A percentile compares a stretch with the other conserved stretches of the same genome.
These are phyloP conservation scores for Strigops habroptila DNA, from an alignment of 2,113 vertebrate genomes.

Conservation along the genomic window DNA sequence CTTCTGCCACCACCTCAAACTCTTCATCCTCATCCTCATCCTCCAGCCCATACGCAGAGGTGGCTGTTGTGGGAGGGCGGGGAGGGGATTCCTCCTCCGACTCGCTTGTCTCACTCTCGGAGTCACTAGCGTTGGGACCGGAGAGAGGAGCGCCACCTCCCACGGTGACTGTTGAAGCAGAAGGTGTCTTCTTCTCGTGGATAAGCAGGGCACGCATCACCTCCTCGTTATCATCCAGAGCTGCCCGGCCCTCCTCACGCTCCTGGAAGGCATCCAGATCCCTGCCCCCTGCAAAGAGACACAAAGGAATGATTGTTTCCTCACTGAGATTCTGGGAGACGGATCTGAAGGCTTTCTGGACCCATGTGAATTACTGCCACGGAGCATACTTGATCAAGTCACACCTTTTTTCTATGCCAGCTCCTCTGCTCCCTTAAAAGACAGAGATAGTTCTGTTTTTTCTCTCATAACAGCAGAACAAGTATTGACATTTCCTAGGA, in stretches of 20 bases:
- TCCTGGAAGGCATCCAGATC: slow-evolving; percentile 75
- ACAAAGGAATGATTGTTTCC: neutral
- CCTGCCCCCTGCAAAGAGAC: slow-evolving; percentile 66
- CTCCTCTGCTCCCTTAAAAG: neutral
- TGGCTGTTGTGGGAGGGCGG: neutral
- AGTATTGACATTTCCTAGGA: neutral
- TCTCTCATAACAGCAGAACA: neutral
- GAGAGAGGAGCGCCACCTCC: slow-evolving; percentile 64
- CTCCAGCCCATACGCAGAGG: slow-evolving; percentile 50
- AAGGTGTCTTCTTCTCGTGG: slow-evolving; percentile 88
- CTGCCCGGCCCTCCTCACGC: slow-evolving; percentile 63
- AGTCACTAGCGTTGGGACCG: slow-evolving; percentile 83
- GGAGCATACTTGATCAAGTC: neutral
- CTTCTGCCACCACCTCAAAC: slow-evolving; percentile 90
- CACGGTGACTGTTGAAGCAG: slow-evolving; percentile 40
- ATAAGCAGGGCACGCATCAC: slow-evolving; percentile 97
- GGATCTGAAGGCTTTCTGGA: neutral
- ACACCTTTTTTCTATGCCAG: neutral
- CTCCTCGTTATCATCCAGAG: slow-evolving; percentile 90
- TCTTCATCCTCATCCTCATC: slow-evolving; percentile 90
- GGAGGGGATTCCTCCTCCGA: slow-evolving; percentile 87
- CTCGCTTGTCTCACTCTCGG: slow-evolving; percentile 96
- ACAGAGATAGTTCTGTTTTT: neutral
- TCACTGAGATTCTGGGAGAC: neutral
- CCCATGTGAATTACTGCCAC: neutral